phyloP scores from a whole-genome alignment of 2,888 invertebrate species.

The Xylota segnis region DNA sequence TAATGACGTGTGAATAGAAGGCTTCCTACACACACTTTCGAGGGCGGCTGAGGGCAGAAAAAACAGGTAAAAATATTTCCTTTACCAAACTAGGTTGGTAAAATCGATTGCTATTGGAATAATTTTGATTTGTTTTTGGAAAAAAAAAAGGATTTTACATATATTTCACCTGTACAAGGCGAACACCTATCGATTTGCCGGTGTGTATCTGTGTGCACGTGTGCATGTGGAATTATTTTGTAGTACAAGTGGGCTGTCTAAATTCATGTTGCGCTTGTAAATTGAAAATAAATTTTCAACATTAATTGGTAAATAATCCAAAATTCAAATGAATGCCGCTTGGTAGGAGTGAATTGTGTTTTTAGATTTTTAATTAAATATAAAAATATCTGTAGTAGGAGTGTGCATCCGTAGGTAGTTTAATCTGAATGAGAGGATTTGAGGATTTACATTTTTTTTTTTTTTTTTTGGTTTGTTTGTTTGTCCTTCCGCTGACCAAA shows the following conservation, averaged over 20 bases:
- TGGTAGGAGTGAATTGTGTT: neutral
- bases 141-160: constrained; percentile 14
- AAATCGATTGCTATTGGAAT: constrained; percentile 20
- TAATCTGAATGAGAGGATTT: neutral
- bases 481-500: neutral
- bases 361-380: constrained; percentile 11
- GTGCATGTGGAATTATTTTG: neutral
- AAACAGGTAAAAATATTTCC: neutral
- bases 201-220: neutral
- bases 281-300: constrained; percentile 27
- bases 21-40: neutral
- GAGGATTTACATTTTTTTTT: neutral
- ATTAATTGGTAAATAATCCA: constrained; percentile 42
- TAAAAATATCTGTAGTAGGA: neutral
- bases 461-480: too few species aligned
- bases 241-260: neutral
- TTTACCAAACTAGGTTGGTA: neutral
- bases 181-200: neutral
- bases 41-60: neutral
- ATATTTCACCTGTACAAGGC: constrained; percentile 7
- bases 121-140: constrained; percentile 29
- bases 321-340: constrained; percentile 35
- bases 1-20: constrained; percentile 10
- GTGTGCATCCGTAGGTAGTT: neutral
- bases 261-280: constrained; percentile 8